phyloP scores from a whole-genome alignment of 2,888 invertebrate genomes.

The Pammene fasciana region DNA sequence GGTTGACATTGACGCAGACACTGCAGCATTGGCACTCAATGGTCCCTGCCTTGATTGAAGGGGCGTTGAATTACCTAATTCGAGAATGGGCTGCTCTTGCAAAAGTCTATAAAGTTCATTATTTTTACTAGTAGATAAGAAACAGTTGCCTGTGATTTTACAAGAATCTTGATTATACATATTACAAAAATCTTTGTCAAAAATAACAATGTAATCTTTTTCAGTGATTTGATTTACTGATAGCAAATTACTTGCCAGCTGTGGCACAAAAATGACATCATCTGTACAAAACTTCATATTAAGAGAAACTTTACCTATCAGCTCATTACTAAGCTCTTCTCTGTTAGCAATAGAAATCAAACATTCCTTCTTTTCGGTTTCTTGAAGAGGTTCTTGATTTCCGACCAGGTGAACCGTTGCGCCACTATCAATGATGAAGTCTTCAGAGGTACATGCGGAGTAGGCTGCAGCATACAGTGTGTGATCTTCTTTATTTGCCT shows the following conservation, averaged over 20 bases:
- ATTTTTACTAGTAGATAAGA: constrained; percentile 19
- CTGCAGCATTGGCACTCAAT: constrained; percentile 15
- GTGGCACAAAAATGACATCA: constrained; percentile 10
- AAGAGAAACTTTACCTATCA: too few relatives aligned
- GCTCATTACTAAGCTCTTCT: too few relatives aligned
- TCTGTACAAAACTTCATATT: too few relatives aligned
- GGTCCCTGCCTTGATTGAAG: constrained; percentile 3
- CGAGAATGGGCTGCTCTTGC: constrained; percentile 16
- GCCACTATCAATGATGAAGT: too few relatives aligned
- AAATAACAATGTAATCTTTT: constrained; percentile 20
- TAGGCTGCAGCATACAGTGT: too few relatives aligned
- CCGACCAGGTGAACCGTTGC: too few relatives aligned
- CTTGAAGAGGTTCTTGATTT: too few relatives aligned
- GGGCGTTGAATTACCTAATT: constrained; percentile 6
- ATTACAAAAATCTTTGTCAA: constrained; percentile 13
- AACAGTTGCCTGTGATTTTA: constrained; percentile 22
- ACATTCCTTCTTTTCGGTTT: too few relatives aligned
- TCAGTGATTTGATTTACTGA: constrained; percentile 15
- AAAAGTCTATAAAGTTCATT: constrained; percentile 27
- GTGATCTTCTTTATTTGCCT: too few relatives aligned
- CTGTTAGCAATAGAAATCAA: too few relatives aligned
- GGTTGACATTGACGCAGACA: background rate
- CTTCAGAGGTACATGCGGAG: too few relatives aligned
- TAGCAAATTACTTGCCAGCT: constrained; percentile 2
- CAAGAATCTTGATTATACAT: background rate